Conservation (phyloP, 1,140 invertebrate genomes). For the Hirudo medicinalis region DNA sequence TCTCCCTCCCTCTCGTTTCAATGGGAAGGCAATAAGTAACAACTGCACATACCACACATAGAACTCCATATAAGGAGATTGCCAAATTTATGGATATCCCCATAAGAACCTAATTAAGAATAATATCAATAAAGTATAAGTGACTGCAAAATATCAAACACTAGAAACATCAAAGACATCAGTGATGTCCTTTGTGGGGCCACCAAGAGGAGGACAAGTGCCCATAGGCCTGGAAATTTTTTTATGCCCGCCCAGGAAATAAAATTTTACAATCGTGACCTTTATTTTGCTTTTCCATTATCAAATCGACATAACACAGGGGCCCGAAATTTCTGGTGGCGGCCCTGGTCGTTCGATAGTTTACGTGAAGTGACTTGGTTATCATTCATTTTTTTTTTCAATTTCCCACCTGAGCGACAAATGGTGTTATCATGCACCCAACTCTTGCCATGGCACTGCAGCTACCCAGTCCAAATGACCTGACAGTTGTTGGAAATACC, state of each 20-base stretch:
- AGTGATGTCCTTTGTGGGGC: no score
- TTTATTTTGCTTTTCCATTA: slow-evolving; percentile 49
- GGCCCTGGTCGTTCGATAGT: slow-evolving; percentile 13
- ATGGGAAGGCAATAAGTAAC: slow-evolving; percentile 22
- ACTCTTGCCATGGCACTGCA: slow-evolving; percentile 76
- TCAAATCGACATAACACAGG: slow-evolving; percentile 47
- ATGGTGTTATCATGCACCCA: slow-evolving; percentile 85
- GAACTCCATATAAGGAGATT: slow-evolving; percentile 22
- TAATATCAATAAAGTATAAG: no score
- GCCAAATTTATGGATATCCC: slow-evolving; percentile 16
- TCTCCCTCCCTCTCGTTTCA: slow-evolving; percentile 25
- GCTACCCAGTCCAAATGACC: slow-evolving; percentile 71
- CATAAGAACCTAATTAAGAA: slow-evolving; percentile 23
- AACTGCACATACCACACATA: slow-evolving; percentile 22
- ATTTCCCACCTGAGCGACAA: slow-evolving; percentile 67
- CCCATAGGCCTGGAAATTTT: no score
- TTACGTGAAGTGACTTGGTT: no score
- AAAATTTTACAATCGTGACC: no score
- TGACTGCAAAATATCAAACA: no score
- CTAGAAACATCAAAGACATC: no score
- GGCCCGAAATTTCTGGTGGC: background rate
- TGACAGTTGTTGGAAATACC: slow-evolving; percentile 68
- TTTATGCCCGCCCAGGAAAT: no score
- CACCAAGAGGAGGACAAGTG: no score
- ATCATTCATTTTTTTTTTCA: slow-evolving; percentile 11